phyloP scores from a whole-genome alignment of 2,888 invertebrate genomes.

The Disparrhopalites patrizii region DNA sequence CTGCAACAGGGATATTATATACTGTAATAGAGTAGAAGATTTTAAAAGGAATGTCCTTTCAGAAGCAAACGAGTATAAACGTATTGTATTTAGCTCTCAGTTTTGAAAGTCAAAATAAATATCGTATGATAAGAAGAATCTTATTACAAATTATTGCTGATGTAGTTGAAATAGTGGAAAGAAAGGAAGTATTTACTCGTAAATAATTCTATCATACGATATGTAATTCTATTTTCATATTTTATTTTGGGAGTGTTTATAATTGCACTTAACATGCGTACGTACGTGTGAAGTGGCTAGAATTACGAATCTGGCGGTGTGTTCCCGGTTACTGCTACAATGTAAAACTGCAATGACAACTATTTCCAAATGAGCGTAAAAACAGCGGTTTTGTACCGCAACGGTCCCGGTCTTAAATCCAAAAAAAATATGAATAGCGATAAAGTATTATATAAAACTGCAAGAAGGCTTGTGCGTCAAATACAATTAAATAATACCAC shows the following conservation, averaged over 20 bases:
- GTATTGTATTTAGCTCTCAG: no score
- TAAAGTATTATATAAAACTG: neutral
- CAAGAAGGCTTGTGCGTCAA: neutral
- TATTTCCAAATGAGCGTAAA: neutral
- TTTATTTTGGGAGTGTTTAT: constrained; percentile 2
- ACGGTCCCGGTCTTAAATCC: no score
- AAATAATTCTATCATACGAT: neutral
- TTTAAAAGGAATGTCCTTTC: no score
- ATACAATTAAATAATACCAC: constrained; percentile 1
- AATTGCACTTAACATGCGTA: neutral
- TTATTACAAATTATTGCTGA: neutral
- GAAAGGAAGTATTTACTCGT: neutral
- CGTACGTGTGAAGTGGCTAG: neutral
- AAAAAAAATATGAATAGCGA: no score
- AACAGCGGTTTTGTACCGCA: no score
- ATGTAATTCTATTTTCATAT: constrained; percentile 2
- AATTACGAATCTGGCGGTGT: no score
- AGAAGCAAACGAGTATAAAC: no score
- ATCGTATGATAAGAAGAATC: no score
- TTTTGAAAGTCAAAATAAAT: no score
- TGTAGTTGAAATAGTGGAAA: neutral
- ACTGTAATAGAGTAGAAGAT: no score
- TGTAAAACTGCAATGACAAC: neutral
- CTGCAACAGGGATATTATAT: no score
- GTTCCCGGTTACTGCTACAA: neutral